These are phyloP conservation scores for Sminthurides aquaticus DNA, from an alignment of 2,888 invertebrate species.

Conservation along the genomic window DNA sequence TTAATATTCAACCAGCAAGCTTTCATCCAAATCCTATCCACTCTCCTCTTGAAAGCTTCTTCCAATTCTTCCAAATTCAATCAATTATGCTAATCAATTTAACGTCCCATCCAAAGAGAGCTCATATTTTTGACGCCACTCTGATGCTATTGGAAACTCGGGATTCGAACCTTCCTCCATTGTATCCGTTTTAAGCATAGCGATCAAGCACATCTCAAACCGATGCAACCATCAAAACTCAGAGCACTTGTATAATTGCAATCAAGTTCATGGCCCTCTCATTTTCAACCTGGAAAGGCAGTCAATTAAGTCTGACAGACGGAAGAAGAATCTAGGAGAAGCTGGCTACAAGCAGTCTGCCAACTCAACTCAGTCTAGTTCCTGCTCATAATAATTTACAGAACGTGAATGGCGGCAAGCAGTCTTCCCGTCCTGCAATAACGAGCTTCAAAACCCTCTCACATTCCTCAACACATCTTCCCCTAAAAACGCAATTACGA, in stretches of 20 bases:
- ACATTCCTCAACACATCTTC: neutral
- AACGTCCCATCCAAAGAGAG: neutral
- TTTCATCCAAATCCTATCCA: neutral
- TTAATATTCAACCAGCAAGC: slow-evolving; percentile 16
- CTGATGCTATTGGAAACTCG: too few relatives aligned
- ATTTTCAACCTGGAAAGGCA: neutral
- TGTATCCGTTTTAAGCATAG: too few relatives aligned
- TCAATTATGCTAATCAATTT: slow-evolving; percentile 31
- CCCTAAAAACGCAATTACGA: neutral
- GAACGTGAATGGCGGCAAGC: slow-evolving; percentile 41
- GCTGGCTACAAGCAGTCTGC: slow-evolving; percentile 1
- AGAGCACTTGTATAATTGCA: too few relatives aligned
- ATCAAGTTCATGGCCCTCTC: neutral
- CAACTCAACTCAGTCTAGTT: neutral
- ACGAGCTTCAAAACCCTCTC: neutral
- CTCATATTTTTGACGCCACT: too few relatives aligned
- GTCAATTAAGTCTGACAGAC: too few relatives aligned
- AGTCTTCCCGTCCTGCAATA: slow-evolving; percentile 27
- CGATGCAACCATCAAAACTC: too few relatives aligned
- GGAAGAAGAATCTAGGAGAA: too few relatives aligned
- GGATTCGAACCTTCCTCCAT: too few relatives aligned
- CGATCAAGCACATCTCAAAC: too few relatives aligned
- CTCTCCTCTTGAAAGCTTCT: neutral
- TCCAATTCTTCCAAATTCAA: slow-evolving; percentile 24
- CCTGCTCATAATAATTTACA: slow-evolving; percentile 16